Percentiles rank a stretch among this genome's conserved stretches.
phyloP scores from a whole-genome alignment of 2,888 invertebrate species.

The Drosophila robusta region DNA sequence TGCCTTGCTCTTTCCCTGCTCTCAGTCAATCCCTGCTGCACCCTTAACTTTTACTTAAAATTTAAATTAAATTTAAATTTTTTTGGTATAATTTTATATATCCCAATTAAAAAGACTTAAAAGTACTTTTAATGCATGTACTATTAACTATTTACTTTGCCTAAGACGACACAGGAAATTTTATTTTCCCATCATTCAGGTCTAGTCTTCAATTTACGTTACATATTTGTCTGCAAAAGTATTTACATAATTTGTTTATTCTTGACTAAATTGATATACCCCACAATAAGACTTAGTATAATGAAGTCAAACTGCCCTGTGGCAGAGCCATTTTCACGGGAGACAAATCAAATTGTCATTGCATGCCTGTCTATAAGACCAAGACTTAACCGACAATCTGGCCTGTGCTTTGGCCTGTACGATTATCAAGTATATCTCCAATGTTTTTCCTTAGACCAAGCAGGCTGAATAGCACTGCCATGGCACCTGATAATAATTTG shows the following conservation, averaged over 20 bases:
- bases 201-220: too few relatives aligned
- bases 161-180: too few relatives aligned
- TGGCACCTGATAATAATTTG: conserved; percentile 29
- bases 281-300: not conserved
- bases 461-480: not conserved
- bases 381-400: conserved; percentile 24
- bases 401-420: conserved; percentile 28
- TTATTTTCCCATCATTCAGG: too few relatives aligned
- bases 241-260: not conserved
- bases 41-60: too few relatives aligned
- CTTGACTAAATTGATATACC: not conserved
- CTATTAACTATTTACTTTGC: too few relatives aligned
- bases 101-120: too few relatives aligned
- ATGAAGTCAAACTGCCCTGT: conserved; percentile 10
- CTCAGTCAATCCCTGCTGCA: too few relatives aligned
- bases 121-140: too few relatives aligned
- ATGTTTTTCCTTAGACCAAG: not conserved
- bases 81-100: too few relatives aligned
- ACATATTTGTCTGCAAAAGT: too few relatives aligned
- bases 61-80: too few relatives aligned
- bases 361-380: conserved; percentile 8
- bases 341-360: conserved; percentile 35
- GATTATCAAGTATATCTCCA: conserved; percentile 42
- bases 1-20: too few relatives aligned
- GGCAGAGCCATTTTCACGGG: conserved; percentile 13